Evolutionary conservation across 2,797 vertebrate genomes (phyloP), one percentile per base, ranked within the genome.

Genomic region (Diceros bicornis): DNA sequence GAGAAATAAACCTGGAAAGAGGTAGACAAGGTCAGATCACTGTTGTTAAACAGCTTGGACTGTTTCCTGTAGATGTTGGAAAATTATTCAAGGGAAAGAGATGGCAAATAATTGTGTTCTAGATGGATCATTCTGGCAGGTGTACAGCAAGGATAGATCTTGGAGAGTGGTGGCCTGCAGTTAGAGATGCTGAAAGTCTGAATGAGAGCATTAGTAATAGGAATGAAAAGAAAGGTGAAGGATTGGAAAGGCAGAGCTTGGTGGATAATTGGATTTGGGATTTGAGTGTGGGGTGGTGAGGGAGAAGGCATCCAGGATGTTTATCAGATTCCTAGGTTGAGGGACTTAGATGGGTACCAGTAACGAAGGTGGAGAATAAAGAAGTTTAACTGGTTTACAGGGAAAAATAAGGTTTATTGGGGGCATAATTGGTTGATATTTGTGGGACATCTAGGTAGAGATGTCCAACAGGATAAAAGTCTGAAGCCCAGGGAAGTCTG

Each of bases 341-440:
- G 62, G n/a, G 52, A 59, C 52, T 69, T 64, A 1, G 10, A 34
- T 52, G 16, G 34, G 32, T 69, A 27, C 82, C 32, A 71, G 32
- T 94, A 90, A 87, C 44, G 32, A 79, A 55, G 21, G 9, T 50
- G 10, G 78, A 87, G 50, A 96, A 34, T 66, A 74, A 96, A 62
- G 74, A 68, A 41, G 23, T 18, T 52, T 52, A 61, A 68, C 25
- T 83, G 41, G 13, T 71, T 62, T 96, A 61, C 5, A 94, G n/a
- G 37, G 62, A 88, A 87, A 47, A 14, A 18, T 77, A 57, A 83
- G 37, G 18, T 61, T 91, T 52, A 66, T 44, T 64, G 62, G 7
- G 13, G 25, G 41, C 2, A 7, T 93, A 57, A 82, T 37, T 69
- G 78, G 37, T 52, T 78, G 64, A 57, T 94, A 47, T 59, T 86